Evolutionary conservation across 2,888 invertebrate species (phyloP).

Genomic region (Ashinkailepas kermadecensis): DNA sequence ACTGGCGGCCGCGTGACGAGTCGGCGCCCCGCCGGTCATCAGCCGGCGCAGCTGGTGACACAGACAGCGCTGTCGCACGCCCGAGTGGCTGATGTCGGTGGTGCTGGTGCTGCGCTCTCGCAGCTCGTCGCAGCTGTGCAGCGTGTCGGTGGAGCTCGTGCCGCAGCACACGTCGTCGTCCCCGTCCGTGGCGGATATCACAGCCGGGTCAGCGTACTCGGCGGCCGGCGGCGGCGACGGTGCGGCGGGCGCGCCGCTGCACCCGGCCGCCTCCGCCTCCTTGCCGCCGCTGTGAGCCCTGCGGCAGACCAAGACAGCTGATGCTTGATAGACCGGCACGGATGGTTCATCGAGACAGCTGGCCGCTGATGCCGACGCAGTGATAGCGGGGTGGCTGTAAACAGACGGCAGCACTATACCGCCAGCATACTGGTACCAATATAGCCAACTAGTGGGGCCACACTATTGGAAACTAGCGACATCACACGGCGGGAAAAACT

Average conservation of each 20-base stretch:
- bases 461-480: too few species aligned
- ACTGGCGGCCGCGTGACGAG: constrained; percentile 38
- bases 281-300: background rate
- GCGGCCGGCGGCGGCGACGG: background rate
- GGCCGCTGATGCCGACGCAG: too few species aligned
- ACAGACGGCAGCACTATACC: too few species aligned
- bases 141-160: background rate
- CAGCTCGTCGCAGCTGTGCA: constrained; percentile 2
- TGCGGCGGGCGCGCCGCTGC: background rate
- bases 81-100: constrained; percentile 11
- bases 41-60: constrained; percentile 14
- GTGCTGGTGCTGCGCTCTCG: constrained; percentile 20
- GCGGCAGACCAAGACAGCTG: too few species aligned
- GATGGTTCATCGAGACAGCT: too few species aligned
- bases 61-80: constrained; percentile 1
- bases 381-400: too few species aligned
- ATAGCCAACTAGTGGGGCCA: too few species aligned
- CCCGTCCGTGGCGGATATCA: background rate
- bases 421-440: too few species aligned
- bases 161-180: background rate
- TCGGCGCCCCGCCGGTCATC: background rate
- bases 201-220: background rate
- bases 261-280: background rate
- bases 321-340: too few species aligned
- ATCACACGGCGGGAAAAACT: too few species aligned